Percentiles rank a stretch among this genome's conserved stretches.
Conservation (phyloP, 2,888 invertebrate species). For the Ennomos quercinarius region DNA sequence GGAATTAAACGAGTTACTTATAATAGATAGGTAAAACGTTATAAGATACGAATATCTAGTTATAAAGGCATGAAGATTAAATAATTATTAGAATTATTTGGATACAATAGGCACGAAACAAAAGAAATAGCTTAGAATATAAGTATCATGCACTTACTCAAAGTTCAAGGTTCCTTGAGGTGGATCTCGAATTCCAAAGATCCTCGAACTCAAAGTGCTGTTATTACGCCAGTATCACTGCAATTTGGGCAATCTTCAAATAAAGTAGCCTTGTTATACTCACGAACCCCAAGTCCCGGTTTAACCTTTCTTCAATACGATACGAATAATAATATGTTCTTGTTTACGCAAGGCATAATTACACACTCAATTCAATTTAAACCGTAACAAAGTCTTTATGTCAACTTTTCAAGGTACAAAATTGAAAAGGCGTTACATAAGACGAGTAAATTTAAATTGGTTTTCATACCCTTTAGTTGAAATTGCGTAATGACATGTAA, state of each 20-base stretch:
- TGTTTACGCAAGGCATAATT: slow-evolving; percentile 10
- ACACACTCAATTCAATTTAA: slow-evolving; percentile 13
- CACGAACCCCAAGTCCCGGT: slow-evolving; percentile 36
- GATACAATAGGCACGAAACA: too few relatives aligned
- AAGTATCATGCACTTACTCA: not conserved
- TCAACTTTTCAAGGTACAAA: slow-evolving; percentile 29
- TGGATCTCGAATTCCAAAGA: too few relatives aligned
- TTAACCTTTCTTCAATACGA: slow-evolving; percentile 20
- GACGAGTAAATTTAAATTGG: slow-evolving; percentile 27
- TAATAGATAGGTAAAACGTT: too few relatives aligned
- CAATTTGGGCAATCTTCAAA: slow-evolving; percentile 31
- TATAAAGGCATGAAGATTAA: too few relatives aligned
- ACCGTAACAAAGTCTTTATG: slow-evolving; percentile 34
- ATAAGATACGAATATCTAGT: too few relatives aligned
- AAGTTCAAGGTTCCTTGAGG: not conserved
- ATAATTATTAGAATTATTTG: too few relatives aligned
- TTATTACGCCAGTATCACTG: slow-evolving; percentile 17
- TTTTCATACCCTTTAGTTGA: slow-evolving; percentile 31
- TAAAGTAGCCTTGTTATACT: slow-evolving; percentile 34
- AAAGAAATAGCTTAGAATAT: not conserved
- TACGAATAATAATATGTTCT: not conserved
- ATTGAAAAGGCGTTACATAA: slow-evolving; percentile 28
- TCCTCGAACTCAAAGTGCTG: slow-evolving; percentile 1
- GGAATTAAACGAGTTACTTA: too few relatives aligned
- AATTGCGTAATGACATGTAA: slow-evolving; percentile 28